phyloP scores from a whole-genome alignment of 1,140 invertebrate species.

The Anastatus disparis region DNA sequence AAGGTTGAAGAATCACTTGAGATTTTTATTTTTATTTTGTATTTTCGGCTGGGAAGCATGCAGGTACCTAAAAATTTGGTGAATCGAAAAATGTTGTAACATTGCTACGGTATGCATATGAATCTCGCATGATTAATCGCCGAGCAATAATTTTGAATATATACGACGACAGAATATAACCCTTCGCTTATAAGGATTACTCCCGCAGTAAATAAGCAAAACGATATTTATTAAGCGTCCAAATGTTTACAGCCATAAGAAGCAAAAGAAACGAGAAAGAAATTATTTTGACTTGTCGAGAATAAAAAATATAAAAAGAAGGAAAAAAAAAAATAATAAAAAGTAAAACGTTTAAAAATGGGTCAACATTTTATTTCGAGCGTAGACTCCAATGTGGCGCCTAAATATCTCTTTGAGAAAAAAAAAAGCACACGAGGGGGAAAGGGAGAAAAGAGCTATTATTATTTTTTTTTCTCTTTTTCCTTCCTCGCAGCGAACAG shows the following conservation, averaged over 20 bases:
- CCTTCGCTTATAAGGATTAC: no score
- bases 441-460: not conserved
- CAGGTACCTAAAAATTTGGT: no score
- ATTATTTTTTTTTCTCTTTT: not conserved
- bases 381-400: not conserved
- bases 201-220: no score
- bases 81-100: no score
- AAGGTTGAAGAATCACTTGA: no score
- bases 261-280: not conserved
- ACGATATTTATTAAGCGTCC: no score
- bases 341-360: constrained; percentile 10
- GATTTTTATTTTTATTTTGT: no score
- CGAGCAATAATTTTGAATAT: no score
- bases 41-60: no score
- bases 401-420: constrained; percentile 25
- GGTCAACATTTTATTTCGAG: constrained; percentile 27
- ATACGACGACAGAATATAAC: no score
- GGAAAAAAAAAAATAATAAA: not conserved
- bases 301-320: not conserved
- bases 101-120: no score
- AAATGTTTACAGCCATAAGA: not conserved
- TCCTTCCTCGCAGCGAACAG: not conserved
- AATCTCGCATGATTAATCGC: no score
- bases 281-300: constrained; percentile 6
- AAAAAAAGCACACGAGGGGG: not conserved